phyloP scores from a whole-genome alignment of 2,797 vertebrate genomes.

The Coccyzus lansbergi region DNA sequence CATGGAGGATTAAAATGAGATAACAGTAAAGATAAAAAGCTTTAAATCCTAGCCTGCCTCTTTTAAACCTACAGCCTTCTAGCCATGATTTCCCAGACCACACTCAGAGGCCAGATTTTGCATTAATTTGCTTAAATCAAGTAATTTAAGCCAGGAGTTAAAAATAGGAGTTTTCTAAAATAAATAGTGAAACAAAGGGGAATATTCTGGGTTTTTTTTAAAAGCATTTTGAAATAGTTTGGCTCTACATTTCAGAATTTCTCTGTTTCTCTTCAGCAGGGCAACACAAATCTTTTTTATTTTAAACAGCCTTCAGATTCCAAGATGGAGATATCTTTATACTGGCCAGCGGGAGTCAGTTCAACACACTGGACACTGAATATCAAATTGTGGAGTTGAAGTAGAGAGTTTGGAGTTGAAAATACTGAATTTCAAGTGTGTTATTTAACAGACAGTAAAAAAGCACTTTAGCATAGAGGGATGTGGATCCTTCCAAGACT shows the following conservation, averaged over 20 bases:
- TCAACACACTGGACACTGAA: neutral
- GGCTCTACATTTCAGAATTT: neutral
- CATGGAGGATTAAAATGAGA: slow-evolving; percentile 1
- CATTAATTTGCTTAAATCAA: neutral
- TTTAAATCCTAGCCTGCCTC: neutral
- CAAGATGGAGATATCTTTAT: neutral
- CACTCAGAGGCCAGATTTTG: neutral
- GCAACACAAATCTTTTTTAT: neutral
- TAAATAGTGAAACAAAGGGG: neutral
- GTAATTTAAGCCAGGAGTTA: neutral
- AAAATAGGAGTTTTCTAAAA: neutral
- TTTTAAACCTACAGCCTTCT: neutral
- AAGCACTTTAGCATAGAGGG: neutral
- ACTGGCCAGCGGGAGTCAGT: neutral
- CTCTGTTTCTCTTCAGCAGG: neutral
- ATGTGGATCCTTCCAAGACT: neutral
- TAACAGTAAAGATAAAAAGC: neutral
- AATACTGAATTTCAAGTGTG: neutral
- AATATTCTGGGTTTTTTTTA: neutral
- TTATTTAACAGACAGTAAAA: neutral
- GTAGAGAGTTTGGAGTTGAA: neutral
- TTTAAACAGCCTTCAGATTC: neutral
- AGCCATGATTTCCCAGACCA: neutral
- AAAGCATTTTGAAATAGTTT: neutral
- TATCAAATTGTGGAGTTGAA: neutral